Percentiles rank a stretch among this genome's conserved stretches.
Evolutionary conservation across 2,797 vertebrate genomes (phyloP).

Genomic region (Lacerta bilineata): DNA sequence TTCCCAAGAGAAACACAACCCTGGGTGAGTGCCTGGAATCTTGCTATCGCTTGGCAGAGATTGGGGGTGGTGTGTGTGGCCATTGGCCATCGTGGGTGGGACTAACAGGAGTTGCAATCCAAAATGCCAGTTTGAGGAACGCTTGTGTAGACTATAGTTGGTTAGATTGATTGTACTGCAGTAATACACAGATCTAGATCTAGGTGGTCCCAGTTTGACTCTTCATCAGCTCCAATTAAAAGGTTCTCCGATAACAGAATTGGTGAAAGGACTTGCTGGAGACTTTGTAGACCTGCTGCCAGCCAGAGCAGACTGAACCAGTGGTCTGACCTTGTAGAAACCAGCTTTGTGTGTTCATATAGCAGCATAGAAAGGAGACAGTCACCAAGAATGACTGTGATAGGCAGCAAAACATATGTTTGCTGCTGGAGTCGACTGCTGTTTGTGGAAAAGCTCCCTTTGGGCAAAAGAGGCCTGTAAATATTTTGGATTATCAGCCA

Average conservation of each 20-base stretch:
- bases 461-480: slow-evolving; percentile 50
- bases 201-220: background rate
- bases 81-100: no score
- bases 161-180: background rate
- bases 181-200: background rate
- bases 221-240: background rate
- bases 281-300: background rate
- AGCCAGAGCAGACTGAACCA: background rate
- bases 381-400: background rate
- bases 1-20: no score
- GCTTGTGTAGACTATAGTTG: background rate
- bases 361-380: slow-evolving; percentile 32
- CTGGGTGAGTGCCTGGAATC: no score
- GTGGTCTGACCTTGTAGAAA: background rate
- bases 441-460: slow-evolving; percentile 40
- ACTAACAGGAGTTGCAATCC: no score
- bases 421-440: slow-evolving; percentile 49
- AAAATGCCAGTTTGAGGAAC: no score
- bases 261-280: background rate
- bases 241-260: background rate
- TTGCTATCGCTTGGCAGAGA: no score
- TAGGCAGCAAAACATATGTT: background rate
- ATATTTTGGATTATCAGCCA: slow-evolving; percentile 65
- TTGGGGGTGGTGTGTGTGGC: no score
- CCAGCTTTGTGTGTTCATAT: background rate